Evolutionary conservation across 1,140 invertebrate species (phyloP).

Genomic region (Zaprionus davidi): DNA sequence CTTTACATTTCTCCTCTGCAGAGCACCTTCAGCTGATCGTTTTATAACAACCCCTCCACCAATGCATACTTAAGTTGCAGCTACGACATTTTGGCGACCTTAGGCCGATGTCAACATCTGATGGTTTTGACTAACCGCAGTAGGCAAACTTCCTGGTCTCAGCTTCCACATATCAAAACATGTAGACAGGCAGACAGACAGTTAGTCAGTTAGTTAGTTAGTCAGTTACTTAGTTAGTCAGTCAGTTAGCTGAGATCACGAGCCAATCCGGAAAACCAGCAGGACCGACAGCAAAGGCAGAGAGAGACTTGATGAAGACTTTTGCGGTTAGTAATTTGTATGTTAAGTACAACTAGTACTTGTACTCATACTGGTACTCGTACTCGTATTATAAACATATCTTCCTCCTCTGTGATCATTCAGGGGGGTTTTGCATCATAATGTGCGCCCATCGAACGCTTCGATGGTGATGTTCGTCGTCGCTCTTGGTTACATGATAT

Average conservation of each 20-base stretch:
- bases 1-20: neutral
- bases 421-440: constrained; percentile 71
- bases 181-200: constrained; percentile 5
- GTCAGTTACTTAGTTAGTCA: constrained; percentile 19
- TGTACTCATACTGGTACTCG: neutral
- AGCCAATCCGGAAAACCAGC: constrained; percentile 51
- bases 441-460: constrained; percentile 13
- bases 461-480: neutral
- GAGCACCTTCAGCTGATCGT: neutral
- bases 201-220: constrained; percentile 37
- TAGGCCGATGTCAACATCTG: constrained; percentile 40
- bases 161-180: constrained; percentile 53
- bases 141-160: constrained; percentile 62
- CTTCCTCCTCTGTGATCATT: constrained; percentile 50
- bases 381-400: constrained; percentile 47
- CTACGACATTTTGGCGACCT: constrained; percentile 56
- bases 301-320: constrained; percentile 59
- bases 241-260: constrained; percentile 51
- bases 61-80: constrained; percentile 18
- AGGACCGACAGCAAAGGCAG: constrained; percentile 4
- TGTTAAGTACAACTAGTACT: constrained; percentile 14
- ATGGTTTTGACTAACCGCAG: constrained; percentile 50
- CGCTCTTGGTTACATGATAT: constrained; percentile 39
- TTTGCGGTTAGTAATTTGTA: constrained; percentile 78
- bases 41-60: constrained; percentile 8